Evolutionary conservation across 2,113 vertebrate species (phyloP).

Genomic region (Galemys pyrenaicus): DNA sequence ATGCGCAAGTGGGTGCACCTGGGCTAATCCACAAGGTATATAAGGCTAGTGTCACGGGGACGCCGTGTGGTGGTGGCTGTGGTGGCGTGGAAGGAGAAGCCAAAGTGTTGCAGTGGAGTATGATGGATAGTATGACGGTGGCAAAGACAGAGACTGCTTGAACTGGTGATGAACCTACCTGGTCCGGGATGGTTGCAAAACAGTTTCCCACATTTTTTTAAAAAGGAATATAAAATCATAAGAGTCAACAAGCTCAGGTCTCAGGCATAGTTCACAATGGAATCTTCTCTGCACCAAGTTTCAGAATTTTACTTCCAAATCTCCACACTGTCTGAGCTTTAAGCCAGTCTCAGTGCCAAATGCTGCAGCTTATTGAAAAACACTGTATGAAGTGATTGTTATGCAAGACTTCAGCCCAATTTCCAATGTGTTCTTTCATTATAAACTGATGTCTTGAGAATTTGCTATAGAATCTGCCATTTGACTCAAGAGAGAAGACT

Average conservation of each 20-base stretch:
- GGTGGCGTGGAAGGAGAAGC: no score
- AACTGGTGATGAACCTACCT: no score
- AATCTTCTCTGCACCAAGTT: background rate
- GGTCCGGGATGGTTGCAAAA: no score
- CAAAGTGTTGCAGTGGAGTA: no score
- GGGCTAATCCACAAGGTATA: no score
- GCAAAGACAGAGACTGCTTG: no score
- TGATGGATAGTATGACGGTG: no score
- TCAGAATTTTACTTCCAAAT: background rate
- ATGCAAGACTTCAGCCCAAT: background rate
- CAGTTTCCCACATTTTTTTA: background rate
- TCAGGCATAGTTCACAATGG: background rate
- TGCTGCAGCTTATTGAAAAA: background rate
- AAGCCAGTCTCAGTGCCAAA: no score
- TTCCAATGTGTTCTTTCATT: rapidly evolving
- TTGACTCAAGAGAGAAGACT: background rate
- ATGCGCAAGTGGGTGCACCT: no score
- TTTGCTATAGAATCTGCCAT: background rate
- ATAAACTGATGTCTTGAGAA: rapidly evolving
- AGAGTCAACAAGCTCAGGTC: background rate
- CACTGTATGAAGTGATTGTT: rapidly evolving
- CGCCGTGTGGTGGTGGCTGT: no score
- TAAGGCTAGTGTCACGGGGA: no score
- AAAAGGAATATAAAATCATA: background rate
- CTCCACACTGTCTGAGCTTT: background rate